Conservation (phyloP, 2,113 vertebrate genomes). For the Cichladusa arquata region DNA sequence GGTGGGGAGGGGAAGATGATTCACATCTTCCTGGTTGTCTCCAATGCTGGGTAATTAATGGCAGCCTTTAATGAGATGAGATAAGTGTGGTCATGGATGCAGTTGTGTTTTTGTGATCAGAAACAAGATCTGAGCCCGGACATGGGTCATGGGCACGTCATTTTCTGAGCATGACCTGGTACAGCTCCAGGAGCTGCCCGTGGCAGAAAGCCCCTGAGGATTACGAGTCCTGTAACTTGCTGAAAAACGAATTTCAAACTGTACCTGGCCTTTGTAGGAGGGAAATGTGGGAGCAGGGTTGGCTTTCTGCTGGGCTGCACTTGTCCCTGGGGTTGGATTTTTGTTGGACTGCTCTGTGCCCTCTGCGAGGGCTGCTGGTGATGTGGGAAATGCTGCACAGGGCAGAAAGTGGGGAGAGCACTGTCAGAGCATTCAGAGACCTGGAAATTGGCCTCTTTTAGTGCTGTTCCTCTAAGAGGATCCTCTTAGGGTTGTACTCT, state of each 20-base stretch:
- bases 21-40: not conserved
- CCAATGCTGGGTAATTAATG: not conserved
- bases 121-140: not conserved
- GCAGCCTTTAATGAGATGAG: not conserved
- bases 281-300: not conserved
- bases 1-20: not conserved
- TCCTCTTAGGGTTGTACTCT: not conserved
- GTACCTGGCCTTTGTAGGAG: not conserved
- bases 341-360: not conserved
- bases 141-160: not conserved
- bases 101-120: not conserved
- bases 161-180: accelerated
- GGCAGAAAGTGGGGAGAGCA: not conserved
- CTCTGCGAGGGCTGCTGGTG: not conserved
- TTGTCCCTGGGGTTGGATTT: not conserved
- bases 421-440: not conserved
- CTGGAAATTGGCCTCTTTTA: not conserved
- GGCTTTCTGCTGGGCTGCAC: not conserved
- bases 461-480: not conserved
- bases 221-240: not conserved
- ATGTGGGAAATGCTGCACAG: not conserved
- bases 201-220: not conserved
- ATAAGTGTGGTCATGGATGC: not conserved
- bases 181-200: not conserved
- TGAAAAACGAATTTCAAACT: not conserved